Base-by-base conservation (phyloP, 1,140 invertebrate species). In the Drosophila eugracilis region DNA sequence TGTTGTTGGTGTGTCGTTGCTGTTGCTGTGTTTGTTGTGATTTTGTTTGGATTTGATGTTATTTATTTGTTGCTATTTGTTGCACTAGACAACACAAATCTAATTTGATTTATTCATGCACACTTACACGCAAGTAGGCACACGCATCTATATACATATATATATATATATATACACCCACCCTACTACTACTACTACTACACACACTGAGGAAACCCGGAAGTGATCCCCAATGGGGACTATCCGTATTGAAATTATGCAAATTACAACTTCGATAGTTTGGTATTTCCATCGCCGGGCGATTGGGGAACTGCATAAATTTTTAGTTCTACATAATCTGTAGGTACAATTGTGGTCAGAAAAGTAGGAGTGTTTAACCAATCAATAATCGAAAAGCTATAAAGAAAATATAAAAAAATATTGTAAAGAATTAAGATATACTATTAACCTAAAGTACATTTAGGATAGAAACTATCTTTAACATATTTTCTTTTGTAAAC, bases 11-110 rank as follows among this genome's bases (percentile, higher is more conserved):
- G 58, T 59, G 49, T 42, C 39, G 42, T 49, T 69, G 63, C 28
- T 78, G 70, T 47, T 55, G 44, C 19, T 62, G 48, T 26, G 34
- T 48, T 72, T 75, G 69, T 86, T 81, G 77, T 74, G 67, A 88
- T 81, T 83, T 78, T 73, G 63, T 88, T 73, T 88, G 75, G 83
- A 83, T 86, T 75, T 86, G 74, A 60, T 81, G 83, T 86, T 86
- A 81, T 86, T 81, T 88, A 88, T 86, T 86, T 88, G 72, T 76
- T 75, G 54, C 60, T 69, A 75, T 76, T 76, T 76, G 81, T 86
- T 83, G 73, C 78, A 88, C 73, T 65, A 76, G 74, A 79, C 48
- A 85, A 85, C 66, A 85, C 62, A 85, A 85, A 85, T 85, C 76
- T 76, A 79, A 79, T 85, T 85, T 85, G 80, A 85, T 85, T 85